Evolutionary conservation across 1,140 invertebrate species (phyloP), one percentile per base, ranked within the genome.

Genomic region (Danaus melanippus): DNA sequence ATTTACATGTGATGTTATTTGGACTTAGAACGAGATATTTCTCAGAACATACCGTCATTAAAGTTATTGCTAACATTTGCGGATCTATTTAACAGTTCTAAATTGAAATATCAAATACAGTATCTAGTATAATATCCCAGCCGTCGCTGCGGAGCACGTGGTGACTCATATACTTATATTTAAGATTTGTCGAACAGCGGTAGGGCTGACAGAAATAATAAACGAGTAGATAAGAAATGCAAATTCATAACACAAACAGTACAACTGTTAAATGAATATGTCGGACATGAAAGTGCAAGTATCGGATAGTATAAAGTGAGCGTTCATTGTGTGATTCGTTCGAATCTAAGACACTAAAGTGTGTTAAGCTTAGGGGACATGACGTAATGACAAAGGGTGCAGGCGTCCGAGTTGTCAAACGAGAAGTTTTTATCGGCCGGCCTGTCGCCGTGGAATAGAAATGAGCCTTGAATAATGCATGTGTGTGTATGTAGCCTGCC

Each of bases 391-490:
- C 77, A 84, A 84, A 85, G 79, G 82, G 82, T 82, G 82, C 77
- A 79, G 69, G 76, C 79, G 79, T 80, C 68, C 71, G 62, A 77
- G 73, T 81, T 82, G 82, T 86, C 80, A 81, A 79, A 82, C 80
- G 74, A 86, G 79, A 86, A 86, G 66, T 86, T 86, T 85, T 85
- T 85, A 85, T 84, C 80, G 74, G 69, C 64, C 77, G 75, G 74
- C 70, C 69, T 78, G 82, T 83, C 77, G 76, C 79, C 77, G 75
- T 81, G 76, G 82, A 80, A 84, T 84, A 79, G 80, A 76, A 84
- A 84, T 84, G 79, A 85, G 78, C 58, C 66, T 74, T 86, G 82
- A 84, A 86, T 84, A 82, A 86, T 84, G 76, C 79, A 86, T 84
- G 71, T 62, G 64, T 62, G 21, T 32, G 21, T 32, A 32, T 32